Conservation (phyloP, 2,888 invertebrate genomes). For the Acrocyrtus sp. region DNA sequence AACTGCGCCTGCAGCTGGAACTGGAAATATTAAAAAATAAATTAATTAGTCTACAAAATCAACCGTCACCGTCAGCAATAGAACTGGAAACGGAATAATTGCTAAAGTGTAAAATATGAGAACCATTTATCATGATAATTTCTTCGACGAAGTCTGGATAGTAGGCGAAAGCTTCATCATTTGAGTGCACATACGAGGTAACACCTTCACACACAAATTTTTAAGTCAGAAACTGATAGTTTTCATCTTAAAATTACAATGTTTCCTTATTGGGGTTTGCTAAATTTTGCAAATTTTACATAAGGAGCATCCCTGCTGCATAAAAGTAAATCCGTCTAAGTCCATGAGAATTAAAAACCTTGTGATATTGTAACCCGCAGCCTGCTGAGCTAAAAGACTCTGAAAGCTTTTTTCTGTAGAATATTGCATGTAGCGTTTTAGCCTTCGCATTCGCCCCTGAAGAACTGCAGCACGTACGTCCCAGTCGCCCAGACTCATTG, state of each 20-base stretch:
- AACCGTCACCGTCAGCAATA: too few species aligned
- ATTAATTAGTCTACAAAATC: too few species aligned
- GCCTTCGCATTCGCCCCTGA: slow-evolving; percentile 12
- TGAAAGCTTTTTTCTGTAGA: slow-evolving; percentile 6
- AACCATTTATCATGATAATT: slow-evolving; percentile 25
- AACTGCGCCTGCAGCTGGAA: too few species aligned
- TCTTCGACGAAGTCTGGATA: slow-evolving; percentile 33
- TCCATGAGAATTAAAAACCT: slow-evolving; percentile 14
- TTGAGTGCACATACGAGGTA: neutral
- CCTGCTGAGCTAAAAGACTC: slow-evolving; percentile 11
- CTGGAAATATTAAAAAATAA: too few species aligned
- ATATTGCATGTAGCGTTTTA: slow-evolving; percentile 20
- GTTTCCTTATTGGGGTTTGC: neutral
- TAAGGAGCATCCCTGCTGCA: slow-evolving; percentile 14
- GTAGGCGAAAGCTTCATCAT: slow-evolving; percentile 1
- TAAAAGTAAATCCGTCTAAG: slow-evolving; percentile 17
- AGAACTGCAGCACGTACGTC: slow-evolving; percentile 17
- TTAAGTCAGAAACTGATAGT: too few species aligned
- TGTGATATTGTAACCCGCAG: slow-evolving; percentile 17
- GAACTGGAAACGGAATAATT: too few species aligned
- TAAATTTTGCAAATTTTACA: too few species aligned
- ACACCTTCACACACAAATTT: neutral
- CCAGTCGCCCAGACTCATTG: slow-evolving; percentile 28
- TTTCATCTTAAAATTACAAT: too few species aligned
- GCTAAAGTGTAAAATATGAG: neutral